These are phyloP conservation scores for Omphaloscelis lunosa DNA, from an alignment of 2,888 invertebrate genomes.

Conservation along the genomic window DNA sequence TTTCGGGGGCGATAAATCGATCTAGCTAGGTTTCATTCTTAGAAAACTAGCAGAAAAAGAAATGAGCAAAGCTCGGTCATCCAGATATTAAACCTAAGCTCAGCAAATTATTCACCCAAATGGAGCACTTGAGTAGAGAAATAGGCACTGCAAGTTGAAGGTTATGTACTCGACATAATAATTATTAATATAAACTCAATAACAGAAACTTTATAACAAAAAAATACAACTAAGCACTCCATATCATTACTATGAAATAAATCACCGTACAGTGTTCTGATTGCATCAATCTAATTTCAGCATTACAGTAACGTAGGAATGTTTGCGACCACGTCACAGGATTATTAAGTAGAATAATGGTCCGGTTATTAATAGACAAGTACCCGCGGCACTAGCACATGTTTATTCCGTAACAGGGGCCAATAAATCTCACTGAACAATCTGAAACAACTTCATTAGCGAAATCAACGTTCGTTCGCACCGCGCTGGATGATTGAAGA, in stretches of 20 bases:
- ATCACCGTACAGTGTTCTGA: slow-evolving; percentile 52
- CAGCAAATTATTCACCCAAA: background rate
- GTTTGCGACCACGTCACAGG: slow-evolving; percentile 79
- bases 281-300: slow-evolving; percentile 76
- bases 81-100: background rate
- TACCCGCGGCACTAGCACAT: slow-evolving; percentile 82
- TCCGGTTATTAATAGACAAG: slow-evolving; percentile 86
- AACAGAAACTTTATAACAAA: background rate
- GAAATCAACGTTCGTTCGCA: slow-evolving; percentile 77
- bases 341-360: slow-evolving; percentile 83
- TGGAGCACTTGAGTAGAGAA: background rate
- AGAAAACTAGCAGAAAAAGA: no score
- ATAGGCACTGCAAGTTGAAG: background rate
- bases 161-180: background rate
- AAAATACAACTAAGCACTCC: background rate
- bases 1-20: no score
- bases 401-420: slow-evolving; percentile 81
- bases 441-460: slow-evolving; percentile 87
- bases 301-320: slow-evolving; percentile 75
- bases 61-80: no score
- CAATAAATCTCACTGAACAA: slow-evolving; percentile 85
- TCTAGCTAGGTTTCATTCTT: no score
- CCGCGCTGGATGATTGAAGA: slow-evolving; percentile 75
- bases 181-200: background rate
- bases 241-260: slow-evolving; percentile 23